Evolutionary conservation across 53 echinoderm and acorn worm genomes (phyloP).

Genomic region (Mesocentrotus franciscanus): DNA sequence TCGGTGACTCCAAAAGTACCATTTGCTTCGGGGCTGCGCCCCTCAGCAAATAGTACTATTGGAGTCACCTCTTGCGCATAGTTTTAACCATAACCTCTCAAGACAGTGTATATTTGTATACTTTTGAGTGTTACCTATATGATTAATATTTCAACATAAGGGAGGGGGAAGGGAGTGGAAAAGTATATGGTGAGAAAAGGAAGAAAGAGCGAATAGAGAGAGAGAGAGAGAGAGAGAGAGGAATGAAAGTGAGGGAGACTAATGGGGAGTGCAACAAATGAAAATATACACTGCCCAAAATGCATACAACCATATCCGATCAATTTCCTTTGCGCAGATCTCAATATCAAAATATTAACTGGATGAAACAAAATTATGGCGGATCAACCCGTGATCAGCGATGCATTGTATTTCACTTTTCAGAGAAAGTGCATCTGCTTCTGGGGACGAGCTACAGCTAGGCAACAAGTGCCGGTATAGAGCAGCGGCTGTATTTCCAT

Average conservation of each 20-base stretch:
- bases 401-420: slow-evolving; percentile 30
- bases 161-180: not conserved
- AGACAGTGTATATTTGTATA: no score
- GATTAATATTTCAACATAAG: not conserved
- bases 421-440: slow-evolving; percentile 28
- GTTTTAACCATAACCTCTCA: no score
- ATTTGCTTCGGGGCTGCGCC: no score
- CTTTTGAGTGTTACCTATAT: no score
- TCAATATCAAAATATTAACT: slow-evolving; percentile 5
- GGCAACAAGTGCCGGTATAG: slow-evolving; percentile 21
- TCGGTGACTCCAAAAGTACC: no score
- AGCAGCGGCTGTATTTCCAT: not conserved
- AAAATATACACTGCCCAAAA: not conserved
- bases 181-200: not conserved
- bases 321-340: slow-evolving; percentile 25
- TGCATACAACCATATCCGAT: slow-evolving; percentile 10
- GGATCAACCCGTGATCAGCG: not conserved
- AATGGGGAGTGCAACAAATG: not conserved
- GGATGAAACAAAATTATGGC: slow-evolving; percentile 13
- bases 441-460: not conserved
- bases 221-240: not conserved
- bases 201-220: not conserved
- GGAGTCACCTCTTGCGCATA: no score
- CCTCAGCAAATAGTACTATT: no score
- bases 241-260: not conserved